Evolutionary conservation across 1,140 invertebrate species (phyloP), one percentile per base, ranked within the genome.

Genomic region (Sminthurides bifidus): DNA sequence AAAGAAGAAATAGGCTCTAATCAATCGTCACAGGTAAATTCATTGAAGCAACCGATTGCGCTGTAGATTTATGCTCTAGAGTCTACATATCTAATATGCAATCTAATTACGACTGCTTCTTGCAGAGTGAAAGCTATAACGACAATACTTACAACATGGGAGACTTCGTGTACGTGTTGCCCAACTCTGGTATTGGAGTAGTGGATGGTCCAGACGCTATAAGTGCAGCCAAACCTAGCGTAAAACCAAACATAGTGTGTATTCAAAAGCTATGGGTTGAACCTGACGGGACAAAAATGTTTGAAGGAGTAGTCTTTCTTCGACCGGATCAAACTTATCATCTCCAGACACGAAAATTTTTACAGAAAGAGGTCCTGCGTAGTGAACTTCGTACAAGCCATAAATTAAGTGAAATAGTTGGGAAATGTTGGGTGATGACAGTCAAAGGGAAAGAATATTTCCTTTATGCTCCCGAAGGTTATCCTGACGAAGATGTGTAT

Each of bases 271-370:
- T 87, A 17, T 90, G 83, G 83, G 88, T 84, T 1, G 89, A 90
- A 67, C 74, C 79, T 10, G 83, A 84, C 48, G 82, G 83, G 24
- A 82, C 87, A 60, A 83, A 89, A 63, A 90, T 91, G 79, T 76
- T 97, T 40, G 86, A 91, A 67, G 92, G 88, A 15, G 89, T 86
- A 67, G 84, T 84, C 68, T 90, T 85, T 69, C 85, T 82, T 66
- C 72, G 87, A 68, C 89, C 89, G 0, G 82, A 86, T 66, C 93
- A 98, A 73, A 98, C 95, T 0, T 97, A 87, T 73, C 94, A 98
- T 72, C 78, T 94, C 2, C 84, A 91, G 5, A 92, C 89, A 2
- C 78, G 93, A 63, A 94, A 92, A 73, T 98, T 98, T 71, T 75
- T 95, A 0, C 87, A 94, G 66, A 87, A 80, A 71, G 93, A 98